Conservation (phyloP, 2,888 invertebrate genomes). For the Ctena decussata region DNA sequence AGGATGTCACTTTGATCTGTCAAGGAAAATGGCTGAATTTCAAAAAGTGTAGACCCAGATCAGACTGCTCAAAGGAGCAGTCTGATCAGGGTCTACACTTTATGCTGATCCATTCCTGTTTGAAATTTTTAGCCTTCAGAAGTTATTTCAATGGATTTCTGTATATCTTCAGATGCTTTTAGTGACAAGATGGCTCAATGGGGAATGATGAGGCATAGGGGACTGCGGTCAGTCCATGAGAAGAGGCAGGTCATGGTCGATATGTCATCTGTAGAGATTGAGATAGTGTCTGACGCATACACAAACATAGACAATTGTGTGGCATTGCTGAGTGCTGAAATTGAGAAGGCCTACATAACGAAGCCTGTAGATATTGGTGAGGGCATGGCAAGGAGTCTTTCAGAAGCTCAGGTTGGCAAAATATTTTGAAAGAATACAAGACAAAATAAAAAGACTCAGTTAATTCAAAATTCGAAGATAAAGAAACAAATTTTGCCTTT, state of each 20-base stretch:
- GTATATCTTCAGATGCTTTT: not conserved
- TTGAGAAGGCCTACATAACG: slow-evolving; percentile 51
- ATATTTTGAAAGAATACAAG: too few species aligned
- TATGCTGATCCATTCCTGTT: too few species aligned
- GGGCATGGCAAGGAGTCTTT: slow-evolving; percentile 38
- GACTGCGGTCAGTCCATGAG: not conserved
- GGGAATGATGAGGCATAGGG: slow-evolving; percentile 2
- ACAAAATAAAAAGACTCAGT: too few species aligned
- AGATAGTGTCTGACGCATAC: slow-evolving; percentile 53
- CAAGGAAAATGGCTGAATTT: too few species aligned
- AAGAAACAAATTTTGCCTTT: too few species aligned
- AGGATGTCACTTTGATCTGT: too few species aligned
- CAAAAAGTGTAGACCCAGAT: too few species aligned
- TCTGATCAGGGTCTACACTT: too few species aligned
- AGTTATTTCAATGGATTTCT: too few species aligned
- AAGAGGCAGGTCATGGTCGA: slow-evolving; percentile 28
- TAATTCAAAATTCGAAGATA: too few species aligned
- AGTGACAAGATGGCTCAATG: not conserved
- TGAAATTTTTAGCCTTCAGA: too few species aligned
- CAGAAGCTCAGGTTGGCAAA: slow-evolving; percentile 44
- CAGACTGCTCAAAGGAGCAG: too few species aligned
- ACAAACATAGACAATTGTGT: slow-evolving; percentile 60
- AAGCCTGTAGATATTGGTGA: slow-evolving; percentile 32
- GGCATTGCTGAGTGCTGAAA: slow-evolving; percentile 45
- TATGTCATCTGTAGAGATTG: slow-evolving; percentile 36